A percentile compares a stretch with the other conserved stretches of the same genome.
These are phyloP conservation scores for Epizoanthus illoricatus DNA, from an alignment of 92 coral and sea anemone genomes.

Conservation along the genomic window DNA sequence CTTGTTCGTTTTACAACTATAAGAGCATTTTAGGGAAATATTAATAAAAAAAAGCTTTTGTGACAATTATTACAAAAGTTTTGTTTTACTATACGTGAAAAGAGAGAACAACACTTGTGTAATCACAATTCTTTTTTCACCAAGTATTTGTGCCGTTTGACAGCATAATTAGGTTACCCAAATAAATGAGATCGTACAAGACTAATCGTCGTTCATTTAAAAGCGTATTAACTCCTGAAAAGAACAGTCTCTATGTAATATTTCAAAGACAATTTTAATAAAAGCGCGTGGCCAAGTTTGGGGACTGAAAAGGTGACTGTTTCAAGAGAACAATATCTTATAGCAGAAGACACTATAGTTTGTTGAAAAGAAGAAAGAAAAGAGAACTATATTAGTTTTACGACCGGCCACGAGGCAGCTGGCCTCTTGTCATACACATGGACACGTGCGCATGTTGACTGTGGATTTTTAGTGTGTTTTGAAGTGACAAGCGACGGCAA, in stretches of 20 bases:
- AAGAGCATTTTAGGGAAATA: too few relatives aligned
- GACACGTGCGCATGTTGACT: conserved; percentile 30
- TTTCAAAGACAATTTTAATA: not conserved
- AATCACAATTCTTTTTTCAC: conserved; percentile 12
- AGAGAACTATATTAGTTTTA: conserved; percentile 12
- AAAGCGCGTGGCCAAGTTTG: conserved; percentile 6
- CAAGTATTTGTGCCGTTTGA: conserved; percentile 20
- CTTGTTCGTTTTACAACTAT: too few relatives aligned
- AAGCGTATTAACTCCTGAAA: conserved; percentile 11
- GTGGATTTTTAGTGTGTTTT: not conserved
- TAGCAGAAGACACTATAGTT: not conserved
- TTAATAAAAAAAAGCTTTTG: not conserved
- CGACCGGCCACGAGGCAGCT: conserved; percentile 1
- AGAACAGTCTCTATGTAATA: not conserved
- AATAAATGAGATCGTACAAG: conserved; percentile 19
- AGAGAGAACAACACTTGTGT: not conserved
- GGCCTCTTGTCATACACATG: not conserved
- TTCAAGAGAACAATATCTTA: not conserved
- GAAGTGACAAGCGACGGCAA: conserved; percentile 31
- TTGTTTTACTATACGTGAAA: not conserved
- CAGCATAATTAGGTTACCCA: conserved; percentile 6
- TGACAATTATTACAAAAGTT: not conserved
- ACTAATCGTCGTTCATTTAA: conserved; percentile 27
- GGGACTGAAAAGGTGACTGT: not conserved
- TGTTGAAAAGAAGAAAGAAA: conserved; percentile 1